phyloP scores from a whole-genome alignment of 2,888 invertebrate species.

The Halictus ligatus region DNA sequence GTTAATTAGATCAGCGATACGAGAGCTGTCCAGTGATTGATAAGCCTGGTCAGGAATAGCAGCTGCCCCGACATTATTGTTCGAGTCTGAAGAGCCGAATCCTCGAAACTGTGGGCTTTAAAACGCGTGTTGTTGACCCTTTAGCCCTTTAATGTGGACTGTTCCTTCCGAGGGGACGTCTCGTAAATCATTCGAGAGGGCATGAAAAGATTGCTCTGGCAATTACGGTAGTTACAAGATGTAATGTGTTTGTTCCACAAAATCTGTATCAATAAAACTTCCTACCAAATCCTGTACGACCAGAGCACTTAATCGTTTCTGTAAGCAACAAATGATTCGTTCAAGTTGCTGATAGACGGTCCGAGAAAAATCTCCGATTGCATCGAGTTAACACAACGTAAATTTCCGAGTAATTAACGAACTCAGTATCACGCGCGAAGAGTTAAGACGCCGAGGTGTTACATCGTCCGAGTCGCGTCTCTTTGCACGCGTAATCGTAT shows the following conservation, averaged over 20 bases:
- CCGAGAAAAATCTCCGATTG: not conserved
- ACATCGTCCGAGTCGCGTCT: not conserved
- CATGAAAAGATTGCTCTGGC: not conserved
- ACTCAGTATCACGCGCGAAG: not conserved
- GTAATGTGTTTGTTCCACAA: not conserved
- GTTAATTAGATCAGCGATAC: constrained; percentile 9
- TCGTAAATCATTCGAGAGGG: not conserved
- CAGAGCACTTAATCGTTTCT: not conserved
- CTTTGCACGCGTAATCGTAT: not conserved
- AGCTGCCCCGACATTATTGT: not conserved
- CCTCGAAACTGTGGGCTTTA: not conserved
- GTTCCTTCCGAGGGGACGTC: not conserved
- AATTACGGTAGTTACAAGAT: not conserved
- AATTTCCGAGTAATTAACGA: not conserved
- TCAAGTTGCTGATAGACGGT: not conserved
- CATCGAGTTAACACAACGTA: not conserved
- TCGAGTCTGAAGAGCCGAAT: not conserved
- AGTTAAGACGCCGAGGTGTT: not conserved
- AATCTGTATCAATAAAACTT: not conserved
- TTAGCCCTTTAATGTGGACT: not conserved
- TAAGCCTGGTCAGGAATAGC: constrained; percentile 1
- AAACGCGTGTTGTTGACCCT: not conserved
- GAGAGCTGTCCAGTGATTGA: not conserved
- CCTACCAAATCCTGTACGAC: not conserved
- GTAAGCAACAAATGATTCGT: not conserved